Percentiles rank a stretch among this genome's conserved stretches.
Conservation (phyloP, 2,888 invertebrate species). For the Patella depressa region DNA sequence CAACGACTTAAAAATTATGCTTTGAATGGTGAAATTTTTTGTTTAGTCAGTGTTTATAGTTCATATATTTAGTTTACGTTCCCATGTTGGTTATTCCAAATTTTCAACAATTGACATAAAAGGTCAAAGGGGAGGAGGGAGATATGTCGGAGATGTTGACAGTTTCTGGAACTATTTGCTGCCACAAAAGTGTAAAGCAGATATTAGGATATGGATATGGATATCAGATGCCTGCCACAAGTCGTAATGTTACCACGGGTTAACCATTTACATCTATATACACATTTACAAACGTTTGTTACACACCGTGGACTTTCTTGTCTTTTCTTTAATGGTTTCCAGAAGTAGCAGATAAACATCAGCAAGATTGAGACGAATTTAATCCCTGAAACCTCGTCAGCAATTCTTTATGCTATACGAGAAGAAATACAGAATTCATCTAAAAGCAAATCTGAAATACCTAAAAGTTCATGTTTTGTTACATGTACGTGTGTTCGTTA, state of each 20-base stretch:
- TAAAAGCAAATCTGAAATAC: background rate
- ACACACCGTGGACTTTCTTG: background rate
- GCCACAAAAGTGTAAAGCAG: background rate
- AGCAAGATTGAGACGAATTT: background rate
- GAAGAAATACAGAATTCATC: no score
- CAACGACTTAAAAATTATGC: no score
- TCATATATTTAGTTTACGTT: no score
- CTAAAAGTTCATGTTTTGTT: background rate
- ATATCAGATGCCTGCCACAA: background rate
- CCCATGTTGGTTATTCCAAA: no score
- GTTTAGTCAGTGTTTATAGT: no score
- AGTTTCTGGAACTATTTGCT: background rate
- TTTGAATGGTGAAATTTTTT: no score
- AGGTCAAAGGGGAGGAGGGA: background rate
- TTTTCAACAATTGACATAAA: background rate
- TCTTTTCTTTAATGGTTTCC: background rate
- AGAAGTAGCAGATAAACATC: background rate
- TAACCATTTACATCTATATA: slow-evolving; percentile 5
- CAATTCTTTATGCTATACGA: background rate
- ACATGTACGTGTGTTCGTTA: background rate
- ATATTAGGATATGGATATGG: background rate
- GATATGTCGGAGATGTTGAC: background rate
- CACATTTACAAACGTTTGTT: background rate
- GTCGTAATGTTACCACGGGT: slow-evolving; percentile 1
- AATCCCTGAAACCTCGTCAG: background rate